Conservation (phyloP, 2,113 vertebrate genomes). For the Thymallus thymallus region DNA sequence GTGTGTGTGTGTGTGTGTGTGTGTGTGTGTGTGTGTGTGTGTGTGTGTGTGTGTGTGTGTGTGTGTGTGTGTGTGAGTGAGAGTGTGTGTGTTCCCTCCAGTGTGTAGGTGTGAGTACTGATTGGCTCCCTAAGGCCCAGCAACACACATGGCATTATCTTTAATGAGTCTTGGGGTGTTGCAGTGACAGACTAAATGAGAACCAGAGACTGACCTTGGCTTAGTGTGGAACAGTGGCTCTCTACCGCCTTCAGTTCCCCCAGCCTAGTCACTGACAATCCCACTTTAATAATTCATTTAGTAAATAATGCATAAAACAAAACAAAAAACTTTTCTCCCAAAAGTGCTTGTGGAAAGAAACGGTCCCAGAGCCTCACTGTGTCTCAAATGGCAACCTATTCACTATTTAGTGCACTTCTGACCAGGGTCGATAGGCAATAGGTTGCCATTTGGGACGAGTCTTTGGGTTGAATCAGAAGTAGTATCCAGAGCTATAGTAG, state of each 20-base stretch:
- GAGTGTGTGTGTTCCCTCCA: conserved; percentile 18
- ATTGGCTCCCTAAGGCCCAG: conserved; percentile 39
- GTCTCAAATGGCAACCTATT: too few species aligned
- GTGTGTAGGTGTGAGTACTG: conserved; percentile 2
- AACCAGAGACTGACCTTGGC: conserved; percentile 60
- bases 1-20: too few species aligned
- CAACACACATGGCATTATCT: conserved; percentile 43
- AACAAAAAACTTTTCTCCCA: conserved; percentile 29
- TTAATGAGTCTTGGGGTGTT: conserved; percentile 61
- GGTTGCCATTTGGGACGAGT: neutral
- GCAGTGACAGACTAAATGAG: conserved; percentile 53
- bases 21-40: too few species aligned
- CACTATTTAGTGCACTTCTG: too few species aligned
- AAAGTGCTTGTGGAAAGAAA: conserved; percentile 14
- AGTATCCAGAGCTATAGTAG: conserved; percentile 8
- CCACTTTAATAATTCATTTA: conserved; percentile 54
- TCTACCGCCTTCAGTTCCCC: conserved; percentile 23
- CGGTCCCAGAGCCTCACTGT: neutral
- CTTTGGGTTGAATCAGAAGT: conserved; percentile 25
- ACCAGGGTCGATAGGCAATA: too few species aligned
- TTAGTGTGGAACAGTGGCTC: conserved; percentile 33
- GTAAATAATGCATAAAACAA: conserved; percentile 57
- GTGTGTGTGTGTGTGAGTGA: neutral
- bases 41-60: too few species aligned
- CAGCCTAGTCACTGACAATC: conserved; percentile 40